Evolutionary conservation across 2,797 vertebrate genomes (phyloP).

Genomic region (Pseudochirops corinnae): DNA sequence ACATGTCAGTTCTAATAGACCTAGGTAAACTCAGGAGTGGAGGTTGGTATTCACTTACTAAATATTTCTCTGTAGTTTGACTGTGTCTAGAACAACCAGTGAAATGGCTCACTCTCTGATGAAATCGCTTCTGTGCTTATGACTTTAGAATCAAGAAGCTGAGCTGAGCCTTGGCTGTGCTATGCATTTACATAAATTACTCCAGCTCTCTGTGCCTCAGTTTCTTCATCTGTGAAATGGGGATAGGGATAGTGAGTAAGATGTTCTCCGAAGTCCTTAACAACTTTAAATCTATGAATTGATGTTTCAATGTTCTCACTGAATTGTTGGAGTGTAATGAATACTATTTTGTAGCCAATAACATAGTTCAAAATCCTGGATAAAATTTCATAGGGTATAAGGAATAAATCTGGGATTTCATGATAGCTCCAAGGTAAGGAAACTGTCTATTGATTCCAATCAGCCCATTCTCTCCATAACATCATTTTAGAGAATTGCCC

Average conservation of each 20-base stretch:
- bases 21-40: conserved; percentile 58
- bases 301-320: not conserved
- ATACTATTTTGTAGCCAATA: too few species aligned
- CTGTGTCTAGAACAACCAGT: conserved; percentile 50
- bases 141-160: not conserved
- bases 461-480: not conserved
- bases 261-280: not conserved
- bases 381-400: too few species aligned
- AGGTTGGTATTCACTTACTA: conserved; percentile 29
- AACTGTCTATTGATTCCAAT: not conserved
- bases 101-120: conserved; percentile 44
- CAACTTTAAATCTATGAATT: not conserved
- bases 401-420: not conserved
- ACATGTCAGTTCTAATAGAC: conserved; percentile 53
- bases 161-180: not conserved
- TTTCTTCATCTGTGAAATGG: not conserved
- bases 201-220: not conserved
- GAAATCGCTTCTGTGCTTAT: not conserved
- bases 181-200: not conserved
- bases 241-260: not conserved
- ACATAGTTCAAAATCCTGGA: too few species aligned
- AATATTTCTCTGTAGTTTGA: conserved; percentile 3
- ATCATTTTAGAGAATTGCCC: not conserved
- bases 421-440: not conserved
- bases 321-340: not conserved